Evolutionary conservation across 1,140 invertebrate species (phyloP).

Genomic region (Cydia amplana): DNA sequence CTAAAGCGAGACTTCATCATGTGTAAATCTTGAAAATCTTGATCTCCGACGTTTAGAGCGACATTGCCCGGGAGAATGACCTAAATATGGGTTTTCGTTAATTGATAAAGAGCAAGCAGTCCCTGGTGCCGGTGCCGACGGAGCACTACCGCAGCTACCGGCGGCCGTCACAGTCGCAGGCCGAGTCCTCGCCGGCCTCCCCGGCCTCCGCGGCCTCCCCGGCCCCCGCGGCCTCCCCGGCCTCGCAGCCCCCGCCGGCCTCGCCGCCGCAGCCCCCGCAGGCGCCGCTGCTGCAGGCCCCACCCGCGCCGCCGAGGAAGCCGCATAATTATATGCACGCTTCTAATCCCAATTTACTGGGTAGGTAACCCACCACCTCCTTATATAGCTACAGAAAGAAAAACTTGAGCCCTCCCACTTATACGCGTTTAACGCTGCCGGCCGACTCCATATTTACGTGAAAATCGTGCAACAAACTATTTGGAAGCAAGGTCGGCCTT

Average conservation of each 20-base stretch:
- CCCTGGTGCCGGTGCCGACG: slow-evolving; percentile 45
- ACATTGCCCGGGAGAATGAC: too few species aligned
- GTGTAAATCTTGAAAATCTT: too few species aligned
- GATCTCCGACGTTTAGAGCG: too few species aligned
- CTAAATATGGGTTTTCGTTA: too few species aligned
- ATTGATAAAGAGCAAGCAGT: slow-evolving; percentile 49
- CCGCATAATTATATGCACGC: slow-evolving; percentile 81
- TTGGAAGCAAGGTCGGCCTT: too few species aligned
- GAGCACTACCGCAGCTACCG: slow-evolving; percentile 52
- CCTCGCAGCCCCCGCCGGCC: slow-evolving; percentile 14
- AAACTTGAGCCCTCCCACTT: too few species aligned
- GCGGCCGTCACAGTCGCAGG: slow-evolving; percentile 41
- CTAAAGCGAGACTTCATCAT: too few species aligned
- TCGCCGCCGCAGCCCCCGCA: slow-evolving; percentile 37
- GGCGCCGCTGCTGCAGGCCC: slow-evolving; percentile 34
- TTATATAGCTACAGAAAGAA: too few species aligned
- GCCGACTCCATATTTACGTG: too few species aligned
- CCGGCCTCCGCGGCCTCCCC: slow-evolving; percentile 39
- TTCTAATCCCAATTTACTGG: slow-evolving; percentile 84
- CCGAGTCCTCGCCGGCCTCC: slow-evolving; percentile 40
- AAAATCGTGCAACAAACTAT: too few species aligned
- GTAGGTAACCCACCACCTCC: not conserved
- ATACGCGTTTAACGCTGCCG: too few species aligned
- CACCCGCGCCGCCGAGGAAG: slow-evolving; percentile 44
- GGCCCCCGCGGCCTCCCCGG: slow-evolving; percentile 18